Percentiles rank a stretch among this genome's conserved stretches.
phyloP scores from a whole-genome alignment of 1,140 invertebrate species.

The Gonatopus flavifemur region DNA sequence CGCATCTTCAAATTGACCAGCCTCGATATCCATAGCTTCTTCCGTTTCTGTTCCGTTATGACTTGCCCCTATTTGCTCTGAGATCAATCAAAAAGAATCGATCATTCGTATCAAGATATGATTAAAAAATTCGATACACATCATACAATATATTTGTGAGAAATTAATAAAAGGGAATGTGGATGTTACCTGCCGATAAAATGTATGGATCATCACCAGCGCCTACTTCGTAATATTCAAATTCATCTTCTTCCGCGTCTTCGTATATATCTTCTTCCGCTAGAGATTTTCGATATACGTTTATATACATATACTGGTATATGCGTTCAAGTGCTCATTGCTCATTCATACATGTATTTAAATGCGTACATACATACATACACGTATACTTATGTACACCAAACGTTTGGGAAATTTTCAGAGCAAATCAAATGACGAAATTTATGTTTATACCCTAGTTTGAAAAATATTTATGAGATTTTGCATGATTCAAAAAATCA shows the following conservation, averaged over 20 bases:
- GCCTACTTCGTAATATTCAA: conserved; percentile 45
- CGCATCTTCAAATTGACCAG: conserved; percentile 63
- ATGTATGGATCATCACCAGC: conserved; percentile 46
- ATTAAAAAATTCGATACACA: not conserved
- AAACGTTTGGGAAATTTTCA: no score
- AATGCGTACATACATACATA: no score
- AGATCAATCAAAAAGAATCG: not conserved
- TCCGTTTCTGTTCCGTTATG: conserved; percentile 47
- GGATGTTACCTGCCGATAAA: conserved; percentile 42
- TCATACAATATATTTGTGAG: not conserved
- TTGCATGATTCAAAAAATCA: no score
- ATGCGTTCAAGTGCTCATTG: no score
- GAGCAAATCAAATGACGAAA: no score
- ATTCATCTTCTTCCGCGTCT: conserved; percentile 56
- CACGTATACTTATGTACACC: no score
- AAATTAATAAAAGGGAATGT: not conserved
- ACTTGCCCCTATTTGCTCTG: conserved; percentile 42
- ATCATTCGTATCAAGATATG: conserved; percentile 1
- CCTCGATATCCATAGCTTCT: conserved; percentile 58
- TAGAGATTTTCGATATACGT: conserved; percentile 21
- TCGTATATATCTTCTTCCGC: conserved; percentile 58
- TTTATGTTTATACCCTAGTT: no score
- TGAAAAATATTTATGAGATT: no score
- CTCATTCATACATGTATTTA: no score
- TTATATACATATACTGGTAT: no score